Base-by-base conservation (phyloP, 2,797 vertebrate genomes). In the Eupleurogrammus muticus region DNA sequence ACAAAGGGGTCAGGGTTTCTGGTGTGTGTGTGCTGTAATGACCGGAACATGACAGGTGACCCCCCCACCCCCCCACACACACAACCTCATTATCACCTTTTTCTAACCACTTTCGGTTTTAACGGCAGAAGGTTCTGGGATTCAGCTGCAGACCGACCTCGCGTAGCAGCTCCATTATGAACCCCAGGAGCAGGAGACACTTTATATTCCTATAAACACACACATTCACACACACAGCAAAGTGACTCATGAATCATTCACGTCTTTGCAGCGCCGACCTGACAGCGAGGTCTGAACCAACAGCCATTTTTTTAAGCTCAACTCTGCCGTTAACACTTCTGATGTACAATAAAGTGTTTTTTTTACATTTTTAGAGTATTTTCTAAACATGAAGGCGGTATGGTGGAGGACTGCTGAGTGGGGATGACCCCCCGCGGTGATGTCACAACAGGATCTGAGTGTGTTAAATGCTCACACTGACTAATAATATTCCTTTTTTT, bases 171-270 rank as follows among this genome's bases (percentile, higher is more conserved):
- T n/a, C 44, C 14, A 46, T 70, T 69, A 48, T 76, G 79, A 61
- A n/a, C n/a, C 70, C 73, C 12, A 23, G 58, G 16, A 87, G 75
- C 59, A n/a, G n/a, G 61, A 85, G 77, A 83, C 13, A 34, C 67
- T 66, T 65, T 66, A 69, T 77, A 69, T 77, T 80, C 58, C 73
- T 68, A 61, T 68, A 71, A 87, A 77, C 73, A 42, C 75, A n/a
- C 75, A 78, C 84, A 79, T 80, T 87, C 82, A 83, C 70, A 73
- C n/a, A n/a, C 66, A 5, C 32, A 1, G 66, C 70, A 88, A 89
- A 88, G 77, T 83, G 82, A 75, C 73, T 89, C 86, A 90, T 92
- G 86, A 91, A 92, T 92, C 77, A 89, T 91, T 90, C 75, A 90
- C 71, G 84, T 84, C 60, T 76, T 79, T 75, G n/a, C 74, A 59